Percentiles rank a stretch among this genome's conserved stretches.
phyloP scores from a whole-genome alignment of 1,140 invertebrate species.

The Cherax quadricarinatus region DNA sequence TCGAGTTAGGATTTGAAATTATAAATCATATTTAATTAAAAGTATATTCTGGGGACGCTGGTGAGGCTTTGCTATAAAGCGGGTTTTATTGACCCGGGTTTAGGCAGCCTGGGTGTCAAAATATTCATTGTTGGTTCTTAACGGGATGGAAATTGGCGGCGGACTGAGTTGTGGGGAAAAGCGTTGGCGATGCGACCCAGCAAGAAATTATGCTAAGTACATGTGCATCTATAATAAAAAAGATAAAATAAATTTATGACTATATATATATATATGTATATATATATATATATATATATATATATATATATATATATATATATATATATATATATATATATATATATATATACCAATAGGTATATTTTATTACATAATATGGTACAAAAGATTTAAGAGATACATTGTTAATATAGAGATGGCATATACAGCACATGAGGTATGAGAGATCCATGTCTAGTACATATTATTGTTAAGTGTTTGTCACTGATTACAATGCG shows the following conservation, averaged over 20 bases:
- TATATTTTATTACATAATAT: no score
- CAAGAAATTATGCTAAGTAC: conserved; percentile 57
- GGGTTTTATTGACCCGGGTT: not conserved
- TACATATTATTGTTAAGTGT: no score
- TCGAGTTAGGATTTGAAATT: not conserved
- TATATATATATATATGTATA: no score
- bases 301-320: no score
- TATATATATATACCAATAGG: no score
- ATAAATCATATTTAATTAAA: conserved; percentile 69
- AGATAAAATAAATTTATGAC: not conserved
- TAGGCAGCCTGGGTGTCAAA: not conserved
- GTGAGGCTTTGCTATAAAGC: not conserved
- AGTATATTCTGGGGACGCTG: conserved; percentile 37
- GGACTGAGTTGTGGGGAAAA: not conserved
- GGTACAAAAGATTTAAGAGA: no score
- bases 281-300: no score
- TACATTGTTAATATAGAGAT: no score
- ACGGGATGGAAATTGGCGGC: not conserved
- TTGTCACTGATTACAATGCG: no score
- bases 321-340: no score
- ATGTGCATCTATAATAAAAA: conserved; percentile 49
- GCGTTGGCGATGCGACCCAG: conserved; percentile 22
- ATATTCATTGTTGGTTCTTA: not conserved
- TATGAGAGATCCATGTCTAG: no score
- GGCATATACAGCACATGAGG: no score